Base-by-base conservation (phyloP, 2,888 invertebrate species). In the Xanthia icteritia region DNA sequence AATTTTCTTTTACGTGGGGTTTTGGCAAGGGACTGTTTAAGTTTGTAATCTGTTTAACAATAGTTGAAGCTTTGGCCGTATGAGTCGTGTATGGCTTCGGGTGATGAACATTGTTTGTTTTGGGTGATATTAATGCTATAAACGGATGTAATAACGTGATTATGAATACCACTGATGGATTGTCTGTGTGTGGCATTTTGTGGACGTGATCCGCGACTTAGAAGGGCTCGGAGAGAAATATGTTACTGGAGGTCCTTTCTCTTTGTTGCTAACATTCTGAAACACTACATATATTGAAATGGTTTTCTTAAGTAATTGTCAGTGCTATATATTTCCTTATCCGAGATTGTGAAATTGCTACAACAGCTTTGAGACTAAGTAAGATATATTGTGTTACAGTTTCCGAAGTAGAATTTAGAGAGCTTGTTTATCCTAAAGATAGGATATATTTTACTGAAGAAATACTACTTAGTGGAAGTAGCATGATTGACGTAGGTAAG, bases 41-140 rank as follows among this genome's bases (percentile, higher is more conserved):
- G 73, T 92, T 94, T 88, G 93, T 90, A 85, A 86, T 87, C 82
- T 86, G 87, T 93, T 93, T 91, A 94, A 95, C 95, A 95, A 96
- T 95, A 93, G 95, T 94, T 94, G 91, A 92, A 88, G 92, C 92
- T 92, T 91, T 89, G 85, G 88, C 84, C 82, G 86, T 86, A 88
- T 89, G 86, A 92, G 92, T 96, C 96, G 96, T 96, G 96, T 94
- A 93, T 95, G 90, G 95, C 96, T 96, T 87, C 90, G 90, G 96
- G 96, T 95, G 94, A 92, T 92, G 93, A 89, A 93, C 91, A 94
- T 95, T 95, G 95, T 95, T 95, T 95, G 94, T 93, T 94, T 93
- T 93, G 91, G 88, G 92, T 94, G 93, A 92, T 94, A 93, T 92
- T 92, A 91, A 90, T 90, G 89, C 86, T 89, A 89, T 90, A 90